Evolutionary conservation across 1,140 invertebrate species (phyloP), one percentile per base, ranked within the genome.

Genomic region (Ephestia elutella): DNA sequence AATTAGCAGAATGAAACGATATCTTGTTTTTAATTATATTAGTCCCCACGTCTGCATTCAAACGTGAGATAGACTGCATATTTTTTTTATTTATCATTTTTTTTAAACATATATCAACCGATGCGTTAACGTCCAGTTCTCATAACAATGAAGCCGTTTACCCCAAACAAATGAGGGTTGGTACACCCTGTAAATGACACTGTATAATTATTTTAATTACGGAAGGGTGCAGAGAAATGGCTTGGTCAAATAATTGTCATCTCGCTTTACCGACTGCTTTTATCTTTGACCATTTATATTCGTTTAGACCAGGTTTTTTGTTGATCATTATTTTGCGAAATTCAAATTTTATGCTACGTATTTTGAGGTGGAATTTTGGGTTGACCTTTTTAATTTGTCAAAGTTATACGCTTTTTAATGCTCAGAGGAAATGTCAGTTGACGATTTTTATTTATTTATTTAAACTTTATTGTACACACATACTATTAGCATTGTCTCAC

Each of bases 131-230:
- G 57, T 59, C 56, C 59, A 59, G 58, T 59, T 63, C 51, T 67
- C 60, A 67, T 56, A 63, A 58, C 59, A 54, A 50, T 32, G 30
- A 32, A 61, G 62, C 35, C 59, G 38, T 38, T 67, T 63, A 67
- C 59, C 61, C 59, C 15, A 60, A 60, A 70, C 62, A 49, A 62
- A 70, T 70, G 60, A 60, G 60, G 64, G 62, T 64, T 56, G 49
- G 38, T 35, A 49, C 38, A 30, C 59, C 56, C 61, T 59, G 62
- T 59, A 69, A 65, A 69, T 53, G 66, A 69, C 60, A 69, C 56
- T 49, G 59, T 51, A 65, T 65, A 60, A 69, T 63, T 57, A 63
- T 65, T 65, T 63, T 60, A 69, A 64, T 64, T 54, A 62, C 32
- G 25, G 5, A 17, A 44, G 15, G 38, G 38, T 44, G 38, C 7